phyloP scores from a whole-genome alignment of 2,888 invertebrate species.

The Actias luna region DNA sequence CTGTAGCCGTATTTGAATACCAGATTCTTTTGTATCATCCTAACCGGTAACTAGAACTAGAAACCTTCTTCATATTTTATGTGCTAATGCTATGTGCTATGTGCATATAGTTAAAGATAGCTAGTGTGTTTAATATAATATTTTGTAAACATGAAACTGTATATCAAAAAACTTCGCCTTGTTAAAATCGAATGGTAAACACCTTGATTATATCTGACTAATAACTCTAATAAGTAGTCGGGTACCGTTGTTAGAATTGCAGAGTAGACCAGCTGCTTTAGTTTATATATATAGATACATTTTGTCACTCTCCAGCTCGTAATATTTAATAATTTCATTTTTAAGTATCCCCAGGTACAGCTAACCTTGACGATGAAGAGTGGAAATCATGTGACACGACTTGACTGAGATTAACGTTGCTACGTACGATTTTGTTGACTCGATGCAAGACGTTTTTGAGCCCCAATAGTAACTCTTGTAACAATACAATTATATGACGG shows the following conservation, averaged over 20 bases:
- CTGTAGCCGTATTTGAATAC: no score
- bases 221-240: no score
- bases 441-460: background rate
- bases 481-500: background rate
- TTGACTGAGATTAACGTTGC: background rate
- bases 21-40: no score
- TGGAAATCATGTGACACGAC: constrained; percentile 2
- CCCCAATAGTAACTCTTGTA: background rate
- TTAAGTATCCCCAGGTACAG: constrained; percentile 7
- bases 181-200: no score
- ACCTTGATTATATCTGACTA: no score
- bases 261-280: constrained; percentile 15
- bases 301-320: constrained; percentile 4
- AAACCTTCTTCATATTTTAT: no score
- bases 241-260: background rate
- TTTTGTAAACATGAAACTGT: no score
- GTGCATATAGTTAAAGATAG: no score
- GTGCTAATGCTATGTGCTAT: no score
- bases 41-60: no score
- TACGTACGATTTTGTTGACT: background rate
- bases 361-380: background rate
- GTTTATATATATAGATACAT: background rate
- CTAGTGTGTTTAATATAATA: no score
- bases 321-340: constrained; percentile 22
- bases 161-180: no score